A percentile compares a stretch with the other conserved stretches of the same genome.
These are phyloP conservation scores for Nezara viridula DNA, from an alignment of 2,888 invertebrate species.

Conservation along the genomic window DNA sequence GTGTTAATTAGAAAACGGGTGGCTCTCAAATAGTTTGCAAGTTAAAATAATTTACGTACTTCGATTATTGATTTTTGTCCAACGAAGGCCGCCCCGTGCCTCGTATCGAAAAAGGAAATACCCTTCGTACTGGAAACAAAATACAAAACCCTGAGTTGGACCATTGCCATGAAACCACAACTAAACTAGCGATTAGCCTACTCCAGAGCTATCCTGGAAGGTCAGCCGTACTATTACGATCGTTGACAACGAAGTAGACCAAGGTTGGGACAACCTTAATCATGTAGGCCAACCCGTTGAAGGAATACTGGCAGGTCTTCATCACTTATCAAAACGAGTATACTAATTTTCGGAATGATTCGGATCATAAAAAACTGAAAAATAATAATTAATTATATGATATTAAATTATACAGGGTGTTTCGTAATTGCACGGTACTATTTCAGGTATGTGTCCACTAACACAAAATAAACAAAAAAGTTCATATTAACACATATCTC, in stretches of 20 bases:
- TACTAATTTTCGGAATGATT: background rate
- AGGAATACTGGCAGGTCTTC: background rate
- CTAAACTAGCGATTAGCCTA: background rate
- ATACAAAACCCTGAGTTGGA: background rate
- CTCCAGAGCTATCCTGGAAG: background rate
- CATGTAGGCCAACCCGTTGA: background rate
- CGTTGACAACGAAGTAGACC: conserved; percentile 18
- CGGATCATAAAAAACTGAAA: background rate
- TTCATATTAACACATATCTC: too few species aligned
- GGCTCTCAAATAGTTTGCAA: too few species aligned
- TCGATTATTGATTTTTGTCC: too few species aligned
- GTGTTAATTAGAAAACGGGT: too few species aligned
- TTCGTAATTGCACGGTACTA: too few species aligned
- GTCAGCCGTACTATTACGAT: background rate
- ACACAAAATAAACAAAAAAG: too few species aligned
- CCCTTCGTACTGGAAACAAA: background rate
- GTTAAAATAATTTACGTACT: too few species aligned
- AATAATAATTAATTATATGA: too few species aligned
- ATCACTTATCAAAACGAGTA: background rate
- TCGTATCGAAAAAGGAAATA: background rate
- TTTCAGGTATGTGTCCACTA: too few species aligned
- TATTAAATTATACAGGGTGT: too few species aligned
- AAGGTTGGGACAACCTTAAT: background rate
- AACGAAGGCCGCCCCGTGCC: too few species aligned
- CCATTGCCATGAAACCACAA: background rate